A percentile compares a stretch with the other conserved stretches of the same genome.
phyloP scores from a whole-genome alignment of 2,113 vertebrate species.

The Furnarius figulus region DNA sequence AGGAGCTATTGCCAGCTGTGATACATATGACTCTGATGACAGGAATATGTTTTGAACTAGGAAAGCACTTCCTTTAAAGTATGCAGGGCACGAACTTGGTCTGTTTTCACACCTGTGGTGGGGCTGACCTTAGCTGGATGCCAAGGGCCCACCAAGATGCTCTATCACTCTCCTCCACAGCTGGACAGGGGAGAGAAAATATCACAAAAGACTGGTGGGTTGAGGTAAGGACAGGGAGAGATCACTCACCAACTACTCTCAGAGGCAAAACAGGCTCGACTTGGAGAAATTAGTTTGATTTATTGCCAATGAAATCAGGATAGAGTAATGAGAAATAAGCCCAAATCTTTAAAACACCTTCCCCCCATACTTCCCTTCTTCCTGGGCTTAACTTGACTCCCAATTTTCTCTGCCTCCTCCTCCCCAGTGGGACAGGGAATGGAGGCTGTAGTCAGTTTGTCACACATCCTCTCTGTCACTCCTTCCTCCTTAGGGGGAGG shows the following conservation, averaged over 20 bases:
- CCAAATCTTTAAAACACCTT: not conserved
- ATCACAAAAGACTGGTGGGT: not conserved
- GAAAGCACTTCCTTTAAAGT: not conserved
- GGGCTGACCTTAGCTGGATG: not conserved
- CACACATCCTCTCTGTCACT: not conserved
- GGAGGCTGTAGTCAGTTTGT: not conserved
- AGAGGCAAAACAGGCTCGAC: not conserved
- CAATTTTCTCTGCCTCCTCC: not conserved
- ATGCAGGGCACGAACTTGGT: not conserved
- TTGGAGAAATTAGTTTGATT: not conserved
- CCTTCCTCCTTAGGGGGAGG: not conserved
- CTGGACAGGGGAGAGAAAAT: not conserved
- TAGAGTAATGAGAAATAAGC: not conserved
- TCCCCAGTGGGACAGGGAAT: rapidly evolving
- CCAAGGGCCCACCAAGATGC: not conserved
- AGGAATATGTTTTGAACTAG: not conserved
- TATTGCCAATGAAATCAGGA: not conserved
- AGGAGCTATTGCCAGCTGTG: not conserved
- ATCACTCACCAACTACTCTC: not conserved
- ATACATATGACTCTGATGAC: not conserved
- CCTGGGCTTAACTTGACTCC: not conserved
- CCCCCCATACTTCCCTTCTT: not conserved
- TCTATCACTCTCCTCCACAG: not conserved
- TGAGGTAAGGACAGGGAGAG: not conserved
- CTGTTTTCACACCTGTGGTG: not conserved